A percentile compares a stretch with the other conserved stretches of the same genome.
phyloP scores from a whole-genome alignment of 2,888 invertebrate genomes.

The Nysson spinosus region DNA sequence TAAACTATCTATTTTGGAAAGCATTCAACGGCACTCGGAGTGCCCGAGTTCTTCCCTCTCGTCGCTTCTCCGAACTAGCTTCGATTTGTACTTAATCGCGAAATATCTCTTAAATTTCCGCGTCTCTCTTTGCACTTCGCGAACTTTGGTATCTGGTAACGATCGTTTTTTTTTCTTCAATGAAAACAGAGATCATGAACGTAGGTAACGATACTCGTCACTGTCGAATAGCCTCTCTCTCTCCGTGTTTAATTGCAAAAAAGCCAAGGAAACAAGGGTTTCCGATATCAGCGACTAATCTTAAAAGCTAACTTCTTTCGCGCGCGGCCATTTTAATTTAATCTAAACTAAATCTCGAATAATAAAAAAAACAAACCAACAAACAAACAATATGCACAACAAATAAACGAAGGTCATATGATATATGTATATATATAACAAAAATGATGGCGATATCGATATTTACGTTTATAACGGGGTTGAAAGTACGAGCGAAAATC shows the following conservation, averaged over 20 bases:
- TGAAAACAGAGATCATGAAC: slow-evolving; percentile 34
- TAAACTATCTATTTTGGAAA: background rate
- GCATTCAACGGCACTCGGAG: background rate
- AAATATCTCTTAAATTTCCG: background rate
- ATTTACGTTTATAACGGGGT: slow-evolving; percentile 25
- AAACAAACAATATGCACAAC: slow-evolving; percentile 52
- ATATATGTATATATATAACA: slow-evolving; percentile 14
- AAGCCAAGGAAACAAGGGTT: background rate
- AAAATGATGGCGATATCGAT: slow-evolving; percentile 24
- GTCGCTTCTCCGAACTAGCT: slow-evolving; percentile 35
- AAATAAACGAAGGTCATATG: slow-evolving; percentile 44
- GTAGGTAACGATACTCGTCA: slow-evolving; percentile 10
- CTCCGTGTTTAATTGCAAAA: slow-evolving; percentile 23
- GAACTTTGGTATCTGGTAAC: too few species aligned
- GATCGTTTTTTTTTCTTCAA: background rate
- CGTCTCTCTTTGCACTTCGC: too few species aligned
- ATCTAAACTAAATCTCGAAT: slow-evolving; percentile 15
- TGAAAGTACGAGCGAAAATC: slow-evolving; percentile 32
- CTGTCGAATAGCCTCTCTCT: slow-evolving; percentile 42
- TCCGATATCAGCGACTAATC: background rate
- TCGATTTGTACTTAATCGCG: slow-evolving; percentile 53
- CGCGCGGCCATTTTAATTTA: slow-evolving; percentile 2
- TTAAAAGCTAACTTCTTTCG: too few species aligned
- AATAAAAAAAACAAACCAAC: slow-evolving; percentile 13
- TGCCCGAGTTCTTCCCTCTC: slow-evolving; percentile 6